phyloP scores from a whole-genome alignment of 2,113 vertebrate genomes.

The Diadophis punctatus region DNA sequence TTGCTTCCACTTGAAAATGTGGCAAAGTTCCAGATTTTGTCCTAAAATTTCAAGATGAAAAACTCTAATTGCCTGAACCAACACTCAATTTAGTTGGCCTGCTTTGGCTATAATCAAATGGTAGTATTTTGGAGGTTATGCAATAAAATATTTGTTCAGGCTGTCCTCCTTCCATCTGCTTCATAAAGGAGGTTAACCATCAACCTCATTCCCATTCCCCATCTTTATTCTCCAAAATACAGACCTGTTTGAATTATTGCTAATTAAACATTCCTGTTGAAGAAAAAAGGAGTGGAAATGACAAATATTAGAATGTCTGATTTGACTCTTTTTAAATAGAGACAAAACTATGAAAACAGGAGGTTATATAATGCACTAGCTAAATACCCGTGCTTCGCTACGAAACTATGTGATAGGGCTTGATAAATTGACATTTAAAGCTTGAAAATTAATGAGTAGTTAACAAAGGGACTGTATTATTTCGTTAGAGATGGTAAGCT shows the following conservation, averaged over 20 bases:
- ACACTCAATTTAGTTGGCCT: background rate
- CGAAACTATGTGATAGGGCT: too few relatives aligned
- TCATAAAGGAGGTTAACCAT: background rate
- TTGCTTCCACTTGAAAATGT: background rate
- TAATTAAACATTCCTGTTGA: constrained; percentile 6
- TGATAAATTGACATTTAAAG: too few relatives aligned
- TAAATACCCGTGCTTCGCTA: too few relatives aligned
- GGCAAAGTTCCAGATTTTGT: background rate
- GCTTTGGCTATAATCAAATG: background rate
- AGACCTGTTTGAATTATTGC: background rate
- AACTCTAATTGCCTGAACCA: background rate
- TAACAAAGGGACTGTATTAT: too few relatives aligned
- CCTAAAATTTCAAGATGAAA: background rate
- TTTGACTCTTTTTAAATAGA: background rate
- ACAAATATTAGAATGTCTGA: background rate
- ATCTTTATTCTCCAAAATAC: background rate
- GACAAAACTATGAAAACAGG: background rate
- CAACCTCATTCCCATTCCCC: background rate
- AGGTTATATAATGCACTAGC: background rate
- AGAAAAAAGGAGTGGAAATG: background rate
- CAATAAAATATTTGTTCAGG: constrained; percentile 8
- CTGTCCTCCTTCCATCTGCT: background rate
- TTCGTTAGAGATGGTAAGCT: too few relatives aligned
- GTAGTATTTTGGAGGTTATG: background rate
- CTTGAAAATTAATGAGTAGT: too few relatives aligned